phyloP scores from a whole-genome alignment of 1,140 invertebrate species.

The Pseudomyrmex sp. region DNA sequence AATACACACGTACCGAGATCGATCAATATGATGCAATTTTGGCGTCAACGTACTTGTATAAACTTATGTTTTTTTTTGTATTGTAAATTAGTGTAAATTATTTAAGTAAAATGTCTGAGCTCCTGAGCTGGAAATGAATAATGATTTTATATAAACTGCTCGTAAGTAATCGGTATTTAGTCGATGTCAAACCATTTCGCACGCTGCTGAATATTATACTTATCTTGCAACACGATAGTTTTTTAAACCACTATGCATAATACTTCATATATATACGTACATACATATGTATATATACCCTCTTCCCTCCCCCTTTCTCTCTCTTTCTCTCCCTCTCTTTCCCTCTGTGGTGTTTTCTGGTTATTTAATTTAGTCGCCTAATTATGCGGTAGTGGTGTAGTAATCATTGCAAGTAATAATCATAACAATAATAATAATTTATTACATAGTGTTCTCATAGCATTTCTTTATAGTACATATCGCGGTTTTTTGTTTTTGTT shows the following conservation, averaged over 20 bases:
- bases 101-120: too few species aligned
- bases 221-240: constrained; percentile 66
- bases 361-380: constrained; percentile 72
- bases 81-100: too few species aligned
- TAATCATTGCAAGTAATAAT: constrained; percentile 80
- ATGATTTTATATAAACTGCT: constrained; percentile 41
- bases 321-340: too few species aligned
- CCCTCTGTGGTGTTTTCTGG: constrained; percentile 52
- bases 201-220: constrained; percentile 62
- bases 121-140: constrained; percentile 4
- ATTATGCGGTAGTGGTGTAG: constrained; percentile 78
- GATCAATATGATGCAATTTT: constrained; percentile 43
- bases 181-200: constrained; percentile 52
- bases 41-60: constrained; percentile 13
- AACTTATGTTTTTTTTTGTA: too few species aligned
- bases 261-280: constrained; percentile 57
- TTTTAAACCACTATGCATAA: constrained; percentile 66
- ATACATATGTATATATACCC: neutral
- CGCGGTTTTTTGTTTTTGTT: constrained; percentile 73
- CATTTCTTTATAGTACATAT: constrained; percentile 79
- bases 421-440: constrained; percentile 83
- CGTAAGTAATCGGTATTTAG: constrained; percentile 53
- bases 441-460: constrained; percentile 81
- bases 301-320: too few species aligned
- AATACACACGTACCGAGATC: constrained; percentile 43